Evolutionary conservation across 1,140 invertebrate genomes (phyloP), one percentile per base, ranked within the genome.

Genomic region (Galendromus occidentalis): DNA sequence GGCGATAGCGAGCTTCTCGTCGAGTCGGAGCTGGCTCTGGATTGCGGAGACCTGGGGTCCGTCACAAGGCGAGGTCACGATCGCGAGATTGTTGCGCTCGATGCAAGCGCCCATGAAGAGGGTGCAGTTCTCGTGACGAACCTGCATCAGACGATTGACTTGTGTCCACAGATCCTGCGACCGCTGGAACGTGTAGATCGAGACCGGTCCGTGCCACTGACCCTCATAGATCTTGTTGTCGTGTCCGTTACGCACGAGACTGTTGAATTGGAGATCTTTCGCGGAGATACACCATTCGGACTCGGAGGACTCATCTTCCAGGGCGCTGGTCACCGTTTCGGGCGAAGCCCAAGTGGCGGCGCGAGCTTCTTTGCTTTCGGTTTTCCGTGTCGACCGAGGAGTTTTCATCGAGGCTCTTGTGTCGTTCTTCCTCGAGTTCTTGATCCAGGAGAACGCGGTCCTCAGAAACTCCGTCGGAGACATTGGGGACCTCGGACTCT

Each of bases 101-200:
- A 76, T 73, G 66, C 77, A 78, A 0, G 77, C 77, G 1, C 78
- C 78, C 78, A 79, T 79, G 68, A 79, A 79, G 7, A 79, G 72
- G 7, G 76, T 74, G 39, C 79, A 75, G 69, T 79, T 79, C 69
- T 79, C 78, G 66, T 79, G 78, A 2, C 78, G 72, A 25, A 79
- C 78, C 69, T 75, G 74, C 44, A 72, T 74, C 39, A 79, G 71
- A 39, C 73, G 73, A 12, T 71, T 70, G 42, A 79, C 74, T n/a
- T 71, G 45, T 1, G 51, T 29, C 51, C 51, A 59, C 14, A 59
- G 9, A 30, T 71, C 70, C 1, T 71, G 66, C 22, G 71, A 73
- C 7, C 69, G 66, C 39, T 74, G 66, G 64, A 72, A 74, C 7
- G 70, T 73, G 42, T 76, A 74, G 55, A 76, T 77, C 42, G 75